Evolutionary conservation across 2,113 vertebrate genomes (phyloP).

Genomic region (Pagrus major): DNA sequence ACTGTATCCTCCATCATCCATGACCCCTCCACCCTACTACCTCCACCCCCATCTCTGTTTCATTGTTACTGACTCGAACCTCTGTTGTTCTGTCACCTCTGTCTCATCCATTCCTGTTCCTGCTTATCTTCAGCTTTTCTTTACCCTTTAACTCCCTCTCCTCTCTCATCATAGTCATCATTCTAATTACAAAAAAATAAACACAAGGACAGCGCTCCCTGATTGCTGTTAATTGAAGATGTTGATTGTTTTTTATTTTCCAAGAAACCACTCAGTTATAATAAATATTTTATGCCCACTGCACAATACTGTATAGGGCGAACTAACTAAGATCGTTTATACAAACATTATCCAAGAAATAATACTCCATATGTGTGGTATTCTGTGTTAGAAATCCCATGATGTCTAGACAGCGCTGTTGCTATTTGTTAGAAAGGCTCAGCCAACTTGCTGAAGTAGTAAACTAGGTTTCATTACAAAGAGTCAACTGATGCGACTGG

Average conservation of each 20-base stretch:
- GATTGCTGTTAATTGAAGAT: slow-evolving; percentile 1
- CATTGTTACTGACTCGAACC: background rate
- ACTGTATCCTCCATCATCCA: slow-evolving; percentile 59
- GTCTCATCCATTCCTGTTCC: slow-evolving; percentile 11
- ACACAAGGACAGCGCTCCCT: background rate
- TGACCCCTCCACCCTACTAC: slow-evolving; percentile 26
- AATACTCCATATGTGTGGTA: background rate
- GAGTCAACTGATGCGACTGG: no score
- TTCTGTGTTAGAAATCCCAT: no score
- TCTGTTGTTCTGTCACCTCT: slow-evolving; percentile 29
- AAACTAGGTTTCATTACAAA: no score
- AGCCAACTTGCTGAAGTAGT: no score
- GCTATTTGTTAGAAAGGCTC: no score
- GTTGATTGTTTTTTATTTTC: background rate
- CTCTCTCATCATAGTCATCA: slow-evolving; percentile 13
- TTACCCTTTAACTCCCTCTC: background rate
- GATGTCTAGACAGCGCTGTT: no score
- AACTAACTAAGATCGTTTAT: background rate
- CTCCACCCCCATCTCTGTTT: slow-evolving; percentile 2
- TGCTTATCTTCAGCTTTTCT: background rate
- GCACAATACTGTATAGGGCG: no score
- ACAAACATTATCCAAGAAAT: background rate
- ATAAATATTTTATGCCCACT: background rate
- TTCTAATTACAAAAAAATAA: slow-evolving; percentile 22
- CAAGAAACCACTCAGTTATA: background rate